Base-by-base conservation (phyloP, 2,113 vertebrate genomes). In the Microcebus ravelobensis region DNA sequence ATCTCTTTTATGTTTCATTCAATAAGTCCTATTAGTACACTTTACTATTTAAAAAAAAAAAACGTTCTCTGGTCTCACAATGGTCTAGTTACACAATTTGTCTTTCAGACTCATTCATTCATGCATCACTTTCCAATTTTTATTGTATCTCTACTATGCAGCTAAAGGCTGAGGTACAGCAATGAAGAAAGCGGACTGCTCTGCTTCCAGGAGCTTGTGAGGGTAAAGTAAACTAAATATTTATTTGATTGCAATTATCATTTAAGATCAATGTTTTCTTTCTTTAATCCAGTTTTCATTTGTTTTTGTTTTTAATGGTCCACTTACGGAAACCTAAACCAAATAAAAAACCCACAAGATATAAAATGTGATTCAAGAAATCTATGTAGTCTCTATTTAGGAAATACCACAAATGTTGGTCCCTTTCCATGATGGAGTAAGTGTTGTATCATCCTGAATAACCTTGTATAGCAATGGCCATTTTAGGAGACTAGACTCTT, bases 291-390 rank as follows among this genome's bases (percentile, higher is more conserved):
- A 36, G 57, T 65, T 92, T 42, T 74, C 36, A 61, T 68, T 86
- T 90, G 10, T 27, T 94, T 94, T 96, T 94, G n/a, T 73, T 83
- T 96, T 76, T 39, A 48, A 31, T 68, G 80, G 23, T 45, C 36
- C 83, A 25, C 6, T 61, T 52, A 63, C 70, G 18, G 31, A 65
- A 79, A 55, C 76, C 17, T 25, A 81, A 81, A 59, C 61, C 12
- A 57, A 67, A 71, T 2, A 61, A 84, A 81, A 13, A 31, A 2
- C 36, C 21, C 4, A 42, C 11, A 86, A 61, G 9, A 79, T 36
- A 25, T 15, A 83, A 29, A 81, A 77, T 61, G 13, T 83, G 55
- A 73, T 57, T 57, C 39, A 85, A 88, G 12, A 52, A 91, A 63
- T 77, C n/a, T 67, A 34, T 23, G 14, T 21, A 50, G 23, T 68